Evolutionary conservation across 2,888 invertebrate species (phyloP).

Genomic region (Acrocyrtus sp.): DNA sequence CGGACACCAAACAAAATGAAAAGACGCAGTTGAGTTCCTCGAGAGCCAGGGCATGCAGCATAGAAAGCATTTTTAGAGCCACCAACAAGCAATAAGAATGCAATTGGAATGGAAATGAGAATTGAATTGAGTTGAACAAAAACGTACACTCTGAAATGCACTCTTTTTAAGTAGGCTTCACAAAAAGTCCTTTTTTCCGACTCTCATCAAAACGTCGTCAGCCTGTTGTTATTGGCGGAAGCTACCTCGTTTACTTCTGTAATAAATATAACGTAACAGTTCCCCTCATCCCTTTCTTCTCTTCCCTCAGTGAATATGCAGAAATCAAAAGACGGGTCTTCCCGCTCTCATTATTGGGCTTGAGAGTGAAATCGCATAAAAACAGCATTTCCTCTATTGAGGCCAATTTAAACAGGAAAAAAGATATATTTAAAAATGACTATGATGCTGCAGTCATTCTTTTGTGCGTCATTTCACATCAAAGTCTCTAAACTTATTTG

Average conservation of each 20-base stretch:
- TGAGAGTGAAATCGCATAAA: slow-evolving; percentile 20
- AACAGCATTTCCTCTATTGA: slow-evolving; percentile 25
- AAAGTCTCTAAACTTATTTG: no score
- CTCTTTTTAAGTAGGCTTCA: background rate
- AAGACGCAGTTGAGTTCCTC: background rate
- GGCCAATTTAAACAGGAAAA: no score
- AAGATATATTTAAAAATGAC: no score
- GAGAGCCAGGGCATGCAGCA: background rate
- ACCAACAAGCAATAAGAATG: slow-evolving; percentile 6
- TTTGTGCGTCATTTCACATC: no score
- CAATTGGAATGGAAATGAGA: slow-evolving; percentile 6
- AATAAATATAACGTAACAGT: no score
- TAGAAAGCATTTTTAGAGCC: no score
- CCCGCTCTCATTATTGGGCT: slow-evolving; percentile 18
- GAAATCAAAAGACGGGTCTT: background rate
- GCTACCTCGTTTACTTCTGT: no score
- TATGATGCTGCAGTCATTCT: no score
- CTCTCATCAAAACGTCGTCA: no score
- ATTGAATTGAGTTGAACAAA: background rate
- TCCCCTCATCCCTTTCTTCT: background rate
- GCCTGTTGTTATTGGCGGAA: no score
- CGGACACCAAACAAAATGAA: slow-evolving; percentile 2
- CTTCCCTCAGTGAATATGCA: slow-evolving; percentile 20
- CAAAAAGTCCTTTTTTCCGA: background rate
- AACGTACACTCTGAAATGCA: slow-evolving; percentile 9